Evolutionary conservation across 2,888 invertebrate genomes (phyloP), one percentile per base, ranked within the genome.

Genomic region (Argynnis bischoffii): DNA sequence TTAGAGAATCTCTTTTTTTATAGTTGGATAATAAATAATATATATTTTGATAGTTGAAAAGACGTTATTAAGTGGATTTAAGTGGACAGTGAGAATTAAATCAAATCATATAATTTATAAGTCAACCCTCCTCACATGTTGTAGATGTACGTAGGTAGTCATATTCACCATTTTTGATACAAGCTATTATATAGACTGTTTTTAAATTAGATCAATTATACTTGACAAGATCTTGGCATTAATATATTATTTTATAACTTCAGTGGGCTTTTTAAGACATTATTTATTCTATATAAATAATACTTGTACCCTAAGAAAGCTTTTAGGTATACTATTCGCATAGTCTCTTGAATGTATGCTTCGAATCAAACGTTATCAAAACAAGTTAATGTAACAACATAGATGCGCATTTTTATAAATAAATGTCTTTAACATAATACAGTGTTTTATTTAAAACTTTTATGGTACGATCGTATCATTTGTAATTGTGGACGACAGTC

Each of bases 381-480:
- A 64, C 78, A 76, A 41, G 35, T 41, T 67, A 64, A 77, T 78
- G 77, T 79, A 78, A 79, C 77, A 79, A 76, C 66, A 54, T 78
- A 78, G 80, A 82, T 83, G 79, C 83, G 89, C 90, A 87, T 90
- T 91, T 90, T 87, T 86, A 84, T 85, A 85, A 84, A 90, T 90
- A 89, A 91, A 92, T 89, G 84, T 89, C 83, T 85, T 79, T 72
- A 80, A 86, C 83, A 78, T 74, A 76, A 64, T 53, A 54, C 53
- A 64, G 75, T 60, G 78, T 79, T 82, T 72, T 75, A 80, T 79
- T 80, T 56, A 55, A 13, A 41, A 41, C 35, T 47, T 35, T 64
- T 66, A 55, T 2, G 6, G 4, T 16, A n/a, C 13, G 26, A 26
- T 51, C 15, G 16, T 8, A 51, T 6, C 16, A 26, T 15, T n/a